Conservation (phyloP, 2,797 vertebrate genomes). For the Ceyx erithaca region DNA sequence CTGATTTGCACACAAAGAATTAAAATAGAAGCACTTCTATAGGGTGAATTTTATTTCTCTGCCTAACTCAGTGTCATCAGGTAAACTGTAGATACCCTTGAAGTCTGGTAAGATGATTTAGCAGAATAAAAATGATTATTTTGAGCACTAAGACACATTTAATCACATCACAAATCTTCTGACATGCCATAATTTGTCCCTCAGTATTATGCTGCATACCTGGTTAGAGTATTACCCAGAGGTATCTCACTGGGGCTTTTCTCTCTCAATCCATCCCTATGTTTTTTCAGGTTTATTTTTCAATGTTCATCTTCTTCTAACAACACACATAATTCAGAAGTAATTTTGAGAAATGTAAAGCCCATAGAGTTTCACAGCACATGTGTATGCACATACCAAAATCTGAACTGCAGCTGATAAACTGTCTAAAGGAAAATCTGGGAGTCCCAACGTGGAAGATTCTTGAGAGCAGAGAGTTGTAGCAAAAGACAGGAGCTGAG, state of each 20-base stretch:
- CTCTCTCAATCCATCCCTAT: background rate
- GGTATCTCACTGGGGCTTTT: background rate
- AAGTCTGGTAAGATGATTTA: background rate
- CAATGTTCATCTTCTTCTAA: background rate
- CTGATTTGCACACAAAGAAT: background rate
- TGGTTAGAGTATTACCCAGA: background rate
- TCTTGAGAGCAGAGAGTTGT: slow-evolving; percentile 95
- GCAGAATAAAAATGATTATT: background rate
- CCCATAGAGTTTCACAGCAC: background rate
- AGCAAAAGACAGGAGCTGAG: slow-evolving; percentile 93
- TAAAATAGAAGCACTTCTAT: background rate
- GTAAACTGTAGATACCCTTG: background rate
- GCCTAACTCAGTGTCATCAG: background rate
- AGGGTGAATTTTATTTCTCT: background rate
- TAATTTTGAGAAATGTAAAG: background rate
- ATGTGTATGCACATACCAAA: slow-evolving; percentile 83
- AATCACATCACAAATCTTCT: background rate
- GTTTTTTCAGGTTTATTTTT: background rate
- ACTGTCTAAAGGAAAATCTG: slow-evolving; percentile 95
- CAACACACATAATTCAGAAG: background rate
- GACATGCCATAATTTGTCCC: background rate
- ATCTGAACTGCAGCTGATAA: slow-evolving; percentile 87
- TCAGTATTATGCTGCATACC: background rate
- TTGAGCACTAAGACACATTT: background rate
- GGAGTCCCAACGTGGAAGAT: slow-evolving; percentile 90